phyloP scores from a whole-genome alignment of 2,888 invertebrate species.

The Ormyrus rosae region DNA sequence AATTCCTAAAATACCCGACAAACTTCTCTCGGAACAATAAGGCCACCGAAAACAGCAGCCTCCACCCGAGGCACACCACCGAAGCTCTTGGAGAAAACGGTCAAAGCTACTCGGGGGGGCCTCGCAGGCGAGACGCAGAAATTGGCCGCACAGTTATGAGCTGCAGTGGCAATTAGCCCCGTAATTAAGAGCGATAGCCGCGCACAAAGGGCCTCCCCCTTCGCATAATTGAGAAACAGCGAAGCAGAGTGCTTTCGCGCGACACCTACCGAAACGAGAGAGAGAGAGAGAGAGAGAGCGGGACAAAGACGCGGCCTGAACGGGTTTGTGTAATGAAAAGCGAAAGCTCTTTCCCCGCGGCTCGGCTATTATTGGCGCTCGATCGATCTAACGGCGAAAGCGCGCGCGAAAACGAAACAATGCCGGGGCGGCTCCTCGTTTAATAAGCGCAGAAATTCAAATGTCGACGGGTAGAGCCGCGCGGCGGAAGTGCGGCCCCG shows the following conservation, averaged over 20 bases:
- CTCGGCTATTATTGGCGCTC: slow-evolving; percentile 56
- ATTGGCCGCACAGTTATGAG: slow-evolving; percentile 1
- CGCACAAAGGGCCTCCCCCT: neutral
- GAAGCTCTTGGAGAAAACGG: too few relatives aligned
- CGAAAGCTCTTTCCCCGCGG: slow-evolving; percentile 6
- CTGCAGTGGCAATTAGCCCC: slow-evolving; percentile 31
- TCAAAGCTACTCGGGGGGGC: too few relatives aligned
- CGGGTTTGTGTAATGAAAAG: neutral
- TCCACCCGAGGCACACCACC: too few relatives aligned
- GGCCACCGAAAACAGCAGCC: too few relatives aligned
- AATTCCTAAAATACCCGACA: too few relatives aligned
- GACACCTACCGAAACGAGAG: neutral
- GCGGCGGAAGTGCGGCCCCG: neutral
- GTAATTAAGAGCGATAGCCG: slow-evolving; percentile 40
- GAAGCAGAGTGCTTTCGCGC: neutral
- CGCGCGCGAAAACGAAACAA: neutral
- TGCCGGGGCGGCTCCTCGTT: slow-evolving; percentile 29
- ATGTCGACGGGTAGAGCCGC: neutral
- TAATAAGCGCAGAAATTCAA: slow-evolving; percentile 42
- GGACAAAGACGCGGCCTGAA: neutral
- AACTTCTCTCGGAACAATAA: too few relatives aligned
- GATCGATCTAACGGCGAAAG: slow-evolving; percentile 58
- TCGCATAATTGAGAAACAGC: neutral
- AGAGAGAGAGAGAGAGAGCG: neutral
- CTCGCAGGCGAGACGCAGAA: neutral